Evolutionary conservation across 1,140 invertebrate species (phyloP).

Genomic region (Bombus fervidus): DNA sequence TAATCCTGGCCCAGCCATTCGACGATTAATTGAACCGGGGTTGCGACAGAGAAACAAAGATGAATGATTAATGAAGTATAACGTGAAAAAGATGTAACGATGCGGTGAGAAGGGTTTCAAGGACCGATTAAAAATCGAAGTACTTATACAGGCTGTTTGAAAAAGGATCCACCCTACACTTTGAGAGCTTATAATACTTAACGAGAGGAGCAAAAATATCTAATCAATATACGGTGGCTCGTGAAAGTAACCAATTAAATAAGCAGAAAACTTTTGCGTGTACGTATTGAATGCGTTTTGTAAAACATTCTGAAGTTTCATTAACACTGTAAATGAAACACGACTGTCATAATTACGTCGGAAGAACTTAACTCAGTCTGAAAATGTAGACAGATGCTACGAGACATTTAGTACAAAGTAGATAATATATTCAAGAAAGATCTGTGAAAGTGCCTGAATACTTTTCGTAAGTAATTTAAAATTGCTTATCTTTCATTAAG

Average conservation of each 20-base stretch:
- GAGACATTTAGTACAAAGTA: no score
- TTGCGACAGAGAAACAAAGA: not conserved
- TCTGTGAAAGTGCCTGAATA: no score
- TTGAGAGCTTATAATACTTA: not conserved
- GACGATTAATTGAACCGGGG: conserved; percentile 35
- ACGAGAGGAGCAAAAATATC: not conserved
- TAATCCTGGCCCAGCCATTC: conserved; percentile 9
- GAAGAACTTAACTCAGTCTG: no score
- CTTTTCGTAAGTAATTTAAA: no score
- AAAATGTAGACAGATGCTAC: no score
- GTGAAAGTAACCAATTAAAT: not conserved
- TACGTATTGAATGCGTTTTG: no score
- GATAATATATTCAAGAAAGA: no score
- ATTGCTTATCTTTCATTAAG: no score
- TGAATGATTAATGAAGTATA: conserved; percentile 26
- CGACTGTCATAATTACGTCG: no score
- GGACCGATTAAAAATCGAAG: not conserved
- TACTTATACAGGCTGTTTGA: not conserved
- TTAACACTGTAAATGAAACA: no score
- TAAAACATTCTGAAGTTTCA: no score
- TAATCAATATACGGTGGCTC: not conserved
- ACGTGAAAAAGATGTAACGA: not conserved
- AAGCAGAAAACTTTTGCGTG: no score
- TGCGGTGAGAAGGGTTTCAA: not conserved
- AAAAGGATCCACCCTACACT: not conserved